Base-by-base conservation (phyloP, 1,140 invertebrate genomes). In the Drosophila sturtevanti region DNA sequence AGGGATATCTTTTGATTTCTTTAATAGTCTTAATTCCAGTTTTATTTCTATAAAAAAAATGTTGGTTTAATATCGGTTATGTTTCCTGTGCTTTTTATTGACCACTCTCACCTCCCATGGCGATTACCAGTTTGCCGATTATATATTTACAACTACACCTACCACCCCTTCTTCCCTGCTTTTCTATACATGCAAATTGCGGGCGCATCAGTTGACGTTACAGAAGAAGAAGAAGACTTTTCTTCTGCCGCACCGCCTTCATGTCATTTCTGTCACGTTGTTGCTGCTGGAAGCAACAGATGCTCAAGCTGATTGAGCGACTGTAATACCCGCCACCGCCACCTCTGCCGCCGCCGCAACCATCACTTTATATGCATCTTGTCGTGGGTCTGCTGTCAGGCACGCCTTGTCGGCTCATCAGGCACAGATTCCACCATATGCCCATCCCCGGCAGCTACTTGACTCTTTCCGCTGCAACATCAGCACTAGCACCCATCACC, bases 241-340 rank as follows among this genome's bases (percentile, higher is more conserved):
- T n/a, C n/a, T n/a, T n/a, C n/a, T 75, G 59, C 58, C 52, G 79
- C 63, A 34, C 70, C 75, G 82, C 82, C 74, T 70, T 66, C 48
- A 52, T 85, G 81, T 77, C 81, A 77, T 66, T 70, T 52, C 66
- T 74, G 81, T 71, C 70, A 64, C 56, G 73, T 67, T 76, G 41
- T 48, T 9, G 41, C 41, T 58, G 63, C 77, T 62, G 63, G 63
- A 54, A 68, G 59, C 78, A 81, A 87, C 81, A 85, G 78, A 87
- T 85, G 82, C 87, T 78, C 61, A 44, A 66, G 64, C 78, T 82
- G 81, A 86, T 86, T 86, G 82, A 82, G 67, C 81, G 82, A 72
- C 82, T 76, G 78, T 52, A 21, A 0, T 16, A 10, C 9, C 18
- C 6, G 9, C 16, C 16, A 7, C 2, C 16, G 2, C 0, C 16